phyloP scores from a whole-genome alignment of 1,140 invertebrate genomes.

The Drosophila grimshawi region DNA sequence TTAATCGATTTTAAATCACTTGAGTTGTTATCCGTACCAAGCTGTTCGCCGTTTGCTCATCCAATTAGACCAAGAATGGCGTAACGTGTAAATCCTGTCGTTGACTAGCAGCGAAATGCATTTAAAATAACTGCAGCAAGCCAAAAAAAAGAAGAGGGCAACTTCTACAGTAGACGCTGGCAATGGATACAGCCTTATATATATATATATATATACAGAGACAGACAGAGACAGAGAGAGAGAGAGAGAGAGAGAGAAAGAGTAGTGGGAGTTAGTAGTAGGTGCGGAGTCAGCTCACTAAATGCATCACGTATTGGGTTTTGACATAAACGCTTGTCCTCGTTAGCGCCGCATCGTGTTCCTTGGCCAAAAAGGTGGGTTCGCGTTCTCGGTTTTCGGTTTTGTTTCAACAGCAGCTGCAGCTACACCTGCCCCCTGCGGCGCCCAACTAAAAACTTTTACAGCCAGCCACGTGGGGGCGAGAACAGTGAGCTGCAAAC shows the following conservation, averaged over 20 bases:
- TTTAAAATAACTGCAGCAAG: slow-evolving; percentile 56
- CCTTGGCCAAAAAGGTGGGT: slow-evolving; percentile 38
- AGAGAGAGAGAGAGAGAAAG: slow-evolving; percentile 5
- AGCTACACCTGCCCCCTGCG: slow-evolving; percentile 50
- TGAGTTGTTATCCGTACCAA: not conserved
- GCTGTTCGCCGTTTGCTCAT: slow-evolving; percentile 33
- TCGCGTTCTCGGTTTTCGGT: slow-evolving; percentile 34
- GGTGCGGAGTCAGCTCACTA: slow-evolving; percentile 50
- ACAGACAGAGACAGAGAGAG: slow-evolving; percentile 4
- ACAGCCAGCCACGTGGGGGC: slow-evolving; percentile 33
- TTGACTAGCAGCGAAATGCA: slow-evolving; percentile 60
- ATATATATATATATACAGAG: not conserved
- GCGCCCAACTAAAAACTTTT: slow-evolving; percentile 69
- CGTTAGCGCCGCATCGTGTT: slow-evolving; percentile 80
- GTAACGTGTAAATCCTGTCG: slow-evolving; percentile 71
- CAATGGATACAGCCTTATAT: no score
- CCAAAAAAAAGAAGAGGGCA: not conserved
- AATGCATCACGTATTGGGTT: slow-evolving; percentile 83
- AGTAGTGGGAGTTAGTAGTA: not conserved
- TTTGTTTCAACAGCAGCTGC: slow-evolving; percentile 34
- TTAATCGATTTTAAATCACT: not conserved
- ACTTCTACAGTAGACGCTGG: slow-evolving; percentile 3
- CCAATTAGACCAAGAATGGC: slow-evolving; percentile 80
- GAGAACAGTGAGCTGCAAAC: slow-evolving; percentile 26
- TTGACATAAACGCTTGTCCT: slow-evolving; percentile 83